A percentile compares a stretch with the other conserved stretches of the same genome.
These are phyloP conservation scores for Monochamus saltuarius DNA, from an alignment of 1,140 invertebrate genomes.

Conservation along the genomic window DNA sequence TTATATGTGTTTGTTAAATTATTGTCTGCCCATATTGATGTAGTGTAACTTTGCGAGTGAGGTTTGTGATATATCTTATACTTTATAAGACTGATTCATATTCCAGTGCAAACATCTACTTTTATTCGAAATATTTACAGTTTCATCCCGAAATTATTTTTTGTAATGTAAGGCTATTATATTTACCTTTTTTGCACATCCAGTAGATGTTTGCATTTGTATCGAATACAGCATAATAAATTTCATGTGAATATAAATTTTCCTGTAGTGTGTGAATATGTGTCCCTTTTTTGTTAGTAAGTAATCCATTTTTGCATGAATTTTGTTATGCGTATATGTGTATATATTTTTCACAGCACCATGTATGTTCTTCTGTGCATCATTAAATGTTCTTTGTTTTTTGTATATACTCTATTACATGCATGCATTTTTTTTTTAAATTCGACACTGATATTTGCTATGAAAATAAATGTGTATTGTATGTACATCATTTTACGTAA, in stretches of 20 bases:
- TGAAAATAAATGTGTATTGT: not conserved
- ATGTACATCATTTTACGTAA: not conserved
- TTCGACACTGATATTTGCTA: conserved; percentile 4
- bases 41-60: conserved; percentile 22
- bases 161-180: too few relatives aligned
- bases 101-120: conserved; percentile 19
- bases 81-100: conserved; percentile 33
- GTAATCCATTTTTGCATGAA: conserved; percentile 14
- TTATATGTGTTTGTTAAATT: conserved; percentile 15
- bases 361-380: conserved; percentile 20
- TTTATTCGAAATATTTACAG: not conserved
- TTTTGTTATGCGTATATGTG: conserved; percentile 14
- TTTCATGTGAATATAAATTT: conserved; percentile 11
- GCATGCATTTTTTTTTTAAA: conserved; percentile 24
- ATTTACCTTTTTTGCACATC: too few relatives aligned
- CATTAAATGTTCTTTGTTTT: conserved; percentile 5
- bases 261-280: not conserved
- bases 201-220: conserved; percentile 17
- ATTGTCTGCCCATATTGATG: too few relatives aligned
- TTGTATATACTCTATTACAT: conserved; percentile 15
- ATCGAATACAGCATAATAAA: conserved; percentile 18
- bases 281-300: conserved; percentile 5
- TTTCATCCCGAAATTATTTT: too few relatives aligned
- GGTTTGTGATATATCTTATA: conserved; percentile 30
- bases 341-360: conserved; percentile 12